Percentiles rank a stretch among this genome's conserved stretches.
Conservation (phyloP, 2,888 invertebrate species). For the Tetheella fluctuosa region DNA sequence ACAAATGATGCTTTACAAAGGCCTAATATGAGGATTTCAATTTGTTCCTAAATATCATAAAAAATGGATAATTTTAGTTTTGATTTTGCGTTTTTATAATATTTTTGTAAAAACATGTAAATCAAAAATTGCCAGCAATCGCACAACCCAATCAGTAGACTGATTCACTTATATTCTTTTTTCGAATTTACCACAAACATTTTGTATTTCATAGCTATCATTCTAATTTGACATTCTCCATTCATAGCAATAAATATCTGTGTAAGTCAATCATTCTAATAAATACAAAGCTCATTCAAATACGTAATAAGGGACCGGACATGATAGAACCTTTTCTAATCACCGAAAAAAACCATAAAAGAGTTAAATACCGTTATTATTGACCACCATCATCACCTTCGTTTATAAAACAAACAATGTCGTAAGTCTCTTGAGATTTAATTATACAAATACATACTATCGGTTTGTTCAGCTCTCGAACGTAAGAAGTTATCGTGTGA, state of each 20-base stretch:
- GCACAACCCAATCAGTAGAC: no score
- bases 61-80: no score
- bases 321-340: neutral
- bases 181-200: no score
- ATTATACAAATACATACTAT: constrained; percentile 27
- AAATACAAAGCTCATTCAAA: neutral
- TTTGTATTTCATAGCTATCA: no score
- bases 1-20: no score
- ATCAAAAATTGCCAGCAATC: no score
- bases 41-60: no score
- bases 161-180: no score
- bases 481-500: constrained; percentile 29
- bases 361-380: constrained; percentile 11
- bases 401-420: constrained; percentile 43
- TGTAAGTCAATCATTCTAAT: neutral
- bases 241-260: neutral
- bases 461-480: constrained; percentile 52
- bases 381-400: constrained; percentile 22
- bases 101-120: no score
- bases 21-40: no score
- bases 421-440: constrained; percentile 30
- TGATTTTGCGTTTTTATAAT: no score
- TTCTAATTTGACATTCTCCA: no score
- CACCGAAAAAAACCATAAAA: neutral
- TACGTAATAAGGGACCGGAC: neutral